phyloP scores from a whole-genome alignment of 2,797 vertebrate genomes.

The Cuculus canorus region DNA sequence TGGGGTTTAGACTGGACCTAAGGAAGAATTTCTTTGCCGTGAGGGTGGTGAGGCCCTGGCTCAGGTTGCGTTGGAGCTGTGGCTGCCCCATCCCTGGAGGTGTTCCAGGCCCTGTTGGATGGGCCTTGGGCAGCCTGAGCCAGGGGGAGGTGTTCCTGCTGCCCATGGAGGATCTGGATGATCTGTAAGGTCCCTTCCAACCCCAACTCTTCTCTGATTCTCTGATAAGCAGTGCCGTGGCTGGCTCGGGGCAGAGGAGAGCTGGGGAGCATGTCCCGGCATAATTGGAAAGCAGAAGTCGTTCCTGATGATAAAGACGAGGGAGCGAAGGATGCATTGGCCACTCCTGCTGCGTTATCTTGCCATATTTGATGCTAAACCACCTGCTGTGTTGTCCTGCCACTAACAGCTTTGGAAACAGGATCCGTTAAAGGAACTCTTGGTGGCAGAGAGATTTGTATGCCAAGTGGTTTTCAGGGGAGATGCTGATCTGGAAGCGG shows the following conservation, averaged over 20 bases:
- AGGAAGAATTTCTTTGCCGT: no score
- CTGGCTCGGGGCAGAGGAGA: neutral
- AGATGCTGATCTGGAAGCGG: neutral
- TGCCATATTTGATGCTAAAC: slow-evolving; percentile 10
- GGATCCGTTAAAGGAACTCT: neutral
- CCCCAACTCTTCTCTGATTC: no score
- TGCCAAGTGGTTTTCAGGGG: neutral
- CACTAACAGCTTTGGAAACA: neutral
- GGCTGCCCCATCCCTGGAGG: no score
- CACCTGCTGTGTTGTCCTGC: slow-evolving; percentile 25
- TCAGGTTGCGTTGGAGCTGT: no score
- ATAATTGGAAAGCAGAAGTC: neutral
- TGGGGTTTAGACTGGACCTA: no score
- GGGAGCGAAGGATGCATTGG: neutral
- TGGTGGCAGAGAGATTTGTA: neutral
- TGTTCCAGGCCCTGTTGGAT: no score
- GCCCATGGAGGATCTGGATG: no score
- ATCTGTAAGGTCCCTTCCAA: no score
- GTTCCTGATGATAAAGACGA: neutral
- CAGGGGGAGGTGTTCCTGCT: no score
- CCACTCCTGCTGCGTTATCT: neutral
- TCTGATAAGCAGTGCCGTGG: neutral
- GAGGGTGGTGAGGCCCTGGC: no score
- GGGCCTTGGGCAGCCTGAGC: no score
- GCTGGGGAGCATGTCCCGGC: neutral